These are phyloP conservation scores for Anticlea derivata DNA, from an alignment of 2,888 invertebrate genomes.

Conservation along the genomic window DNA sequence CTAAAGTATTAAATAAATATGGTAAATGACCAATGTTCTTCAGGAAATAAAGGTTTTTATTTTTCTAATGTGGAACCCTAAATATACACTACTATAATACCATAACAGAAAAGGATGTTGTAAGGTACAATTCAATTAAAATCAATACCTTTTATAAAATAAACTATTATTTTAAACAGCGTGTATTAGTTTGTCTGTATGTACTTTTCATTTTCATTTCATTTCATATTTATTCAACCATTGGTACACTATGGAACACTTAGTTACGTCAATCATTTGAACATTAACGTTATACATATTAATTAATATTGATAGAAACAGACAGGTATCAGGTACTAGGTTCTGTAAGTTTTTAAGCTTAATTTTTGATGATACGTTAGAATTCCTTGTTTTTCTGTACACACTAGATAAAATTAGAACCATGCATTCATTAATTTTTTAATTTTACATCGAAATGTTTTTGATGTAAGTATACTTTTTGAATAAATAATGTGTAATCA, in stretches of 20 bases:
- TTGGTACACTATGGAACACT: no score
- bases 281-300: no score
- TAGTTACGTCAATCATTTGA: no score
- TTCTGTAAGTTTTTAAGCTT: not conserved
- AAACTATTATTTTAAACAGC: not conserved
- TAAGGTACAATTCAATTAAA: no score
- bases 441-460: slow-evolving; percentile 80
- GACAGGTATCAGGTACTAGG: no score
- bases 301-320: no score
- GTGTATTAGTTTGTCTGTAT: no score
- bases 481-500: slow-evolving; percentile 76
- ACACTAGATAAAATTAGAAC: slow-evolving; percentile 39
- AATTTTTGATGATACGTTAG: slow-evolving; percentile 1
- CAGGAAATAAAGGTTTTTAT: not conserved
- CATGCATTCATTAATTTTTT: slow-evolving; percentile 58
- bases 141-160: no score
- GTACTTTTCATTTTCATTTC: no score
- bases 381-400: not conserved
- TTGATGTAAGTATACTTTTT: slow-evolving; percentile 82
- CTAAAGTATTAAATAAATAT: slow-evolving; percentile 10
- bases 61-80: not conserved
- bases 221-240: no score
- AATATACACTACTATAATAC: not conserved
- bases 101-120: no score
- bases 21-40: not conserved